Conservation (phyloP, 2,113 vertebrate species). For the Epinephelus fuscoguttatus region DNA sequence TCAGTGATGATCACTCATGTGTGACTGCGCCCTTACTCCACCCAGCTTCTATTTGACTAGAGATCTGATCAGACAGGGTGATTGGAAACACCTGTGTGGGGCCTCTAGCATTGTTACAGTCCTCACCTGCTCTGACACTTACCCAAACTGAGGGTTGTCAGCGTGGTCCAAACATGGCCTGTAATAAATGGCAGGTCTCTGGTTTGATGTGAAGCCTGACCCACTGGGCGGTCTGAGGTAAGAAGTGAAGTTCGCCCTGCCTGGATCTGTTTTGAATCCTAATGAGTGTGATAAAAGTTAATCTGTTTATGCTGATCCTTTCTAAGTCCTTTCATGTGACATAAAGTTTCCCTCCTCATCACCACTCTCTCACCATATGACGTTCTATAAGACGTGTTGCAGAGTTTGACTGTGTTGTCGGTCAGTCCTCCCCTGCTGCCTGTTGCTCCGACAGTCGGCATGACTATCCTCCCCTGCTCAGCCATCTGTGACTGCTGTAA, state of each 20-base stretch:
- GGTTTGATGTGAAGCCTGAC: constrained; percentile 68
- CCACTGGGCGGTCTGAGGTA: constrained; percentile 18
- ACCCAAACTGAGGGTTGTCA: constrained; percentile 75
- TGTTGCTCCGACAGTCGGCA: constrained; percentile 36
- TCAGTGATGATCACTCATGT: too few relatives aligned
- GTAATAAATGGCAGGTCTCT: constrained; percentile 67
- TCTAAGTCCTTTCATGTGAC: background rate
- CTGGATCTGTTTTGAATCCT: background rate
- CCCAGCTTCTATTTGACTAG: background rate
- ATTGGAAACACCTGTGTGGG: background rate
- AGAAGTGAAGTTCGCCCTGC: constrained; percentile 31
- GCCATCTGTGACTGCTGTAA: constrained; percentile 72
- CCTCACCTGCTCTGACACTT: constrained; percentile 20
- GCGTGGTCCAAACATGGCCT: constrained; percentile 55
- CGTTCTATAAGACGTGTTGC: constrained; percentile 23
- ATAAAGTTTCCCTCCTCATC: background rate
- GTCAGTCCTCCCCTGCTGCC: constrained; percentile 40
- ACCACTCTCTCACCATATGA: constrained; percentile 35
- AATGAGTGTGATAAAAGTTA: background rate
- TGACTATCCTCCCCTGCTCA: constrained; percentile 53
- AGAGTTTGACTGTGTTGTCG: constrained; percentile 22
- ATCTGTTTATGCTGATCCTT: background rate
- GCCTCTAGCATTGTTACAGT: background rate
- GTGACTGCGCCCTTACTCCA: background rate
- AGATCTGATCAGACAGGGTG: background rate